Percentiles rank a stretch among this genome's conserved stretches.
phyloP scores from a whole-genome alignment of 2,797 vertebrate species.

The Tangara arthus region DNA sequence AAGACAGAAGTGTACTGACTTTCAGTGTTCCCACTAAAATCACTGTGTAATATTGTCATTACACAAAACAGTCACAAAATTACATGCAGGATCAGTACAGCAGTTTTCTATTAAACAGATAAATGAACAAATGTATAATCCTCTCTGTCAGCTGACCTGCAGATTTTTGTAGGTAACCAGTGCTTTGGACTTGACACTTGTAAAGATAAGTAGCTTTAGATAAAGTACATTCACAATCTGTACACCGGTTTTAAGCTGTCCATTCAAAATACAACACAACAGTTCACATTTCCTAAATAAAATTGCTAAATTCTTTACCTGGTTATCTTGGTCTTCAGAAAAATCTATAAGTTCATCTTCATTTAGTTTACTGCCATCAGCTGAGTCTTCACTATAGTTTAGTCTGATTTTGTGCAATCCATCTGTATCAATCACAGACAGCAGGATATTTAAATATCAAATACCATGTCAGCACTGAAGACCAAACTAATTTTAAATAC shows the following conservation, averaged over 20 bases:
- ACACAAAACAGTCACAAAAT: neutral
- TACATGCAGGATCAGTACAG: neutral
- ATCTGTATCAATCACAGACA: constrained; percentile 76
- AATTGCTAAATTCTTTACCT: constrained; percentile 73
- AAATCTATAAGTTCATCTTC: constrained; percentile 85
- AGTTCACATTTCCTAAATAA: neutral
- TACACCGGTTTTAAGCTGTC: neutral
- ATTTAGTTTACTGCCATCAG: constrained; percentile 74
- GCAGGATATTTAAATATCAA: constrained; percentile 25
- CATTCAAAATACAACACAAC: neutral
- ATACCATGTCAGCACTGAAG: neutral
- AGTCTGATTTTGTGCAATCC: constrained; percentile 90
- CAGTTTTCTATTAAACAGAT: neutral
- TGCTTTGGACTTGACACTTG: neutral
- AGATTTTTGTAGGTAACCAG: neutral
- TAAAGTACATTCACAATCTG: neutral
- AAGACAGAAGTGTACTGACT: neutral
- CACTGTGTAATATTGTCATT: neutral
- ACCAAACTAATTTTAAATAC: neutral
- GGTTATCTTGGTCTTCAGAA: constrained; percentile 93
- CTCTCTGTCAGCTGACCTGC: neutral
- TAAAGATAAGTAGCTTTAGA: neutral
- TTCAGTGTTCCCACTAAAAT: neutral
- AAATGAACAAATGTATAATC: neutral
- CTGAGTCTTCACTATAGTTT: constrained; percentile 81